These are phyloP conservation scores for Actinostola sp. DNA, from an alignment of 92 coral and sea anemone species.

Conservation along the genomic window DNA sequence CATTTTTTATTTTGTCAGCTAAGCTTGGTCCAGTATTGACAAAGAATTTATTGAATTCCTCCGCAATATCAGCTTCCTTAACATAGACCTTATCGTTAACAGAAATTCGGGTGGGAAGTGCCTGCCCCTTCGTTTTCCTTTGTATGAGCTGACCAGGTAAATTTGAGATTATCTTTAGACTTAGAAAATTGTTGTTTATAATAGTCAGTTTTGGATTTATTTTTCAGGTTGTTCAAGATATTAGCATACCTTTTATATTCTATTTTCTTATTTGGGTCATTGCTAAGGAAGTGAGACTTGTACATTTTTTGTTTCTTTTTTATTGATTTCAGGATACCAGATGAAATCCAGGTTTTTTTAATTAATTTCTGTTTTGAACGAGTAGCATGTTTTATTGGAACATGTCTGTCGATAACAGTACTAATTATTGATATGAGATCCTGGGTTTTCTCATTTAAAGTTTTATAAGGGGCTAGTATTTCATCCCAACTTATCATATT, in stretches of 20 bases:
- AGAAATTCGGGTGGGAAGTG: too few species aligned
- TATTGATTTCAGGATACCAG: slow-evolving; percentile 47
- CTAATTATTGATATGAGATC: slow-evolving; percentile 25
- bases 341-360: slow-evolving; percentile 53
- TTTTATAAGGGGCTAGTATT: slow-evolving; percentile 2
- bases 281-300: slow-evolving; percentile 37
- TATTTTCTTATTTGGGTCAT: slow-evolving; percentile 23
- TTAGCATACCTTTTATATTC: slow-evolving; percentile 22
- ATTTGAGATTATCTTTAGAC: too few species aligned
- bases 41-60: too few species aligned
- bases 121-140: too few species aligned
- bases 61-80: too few species aligned
- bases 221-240: not conserved
- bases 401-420: slow-evolving; percentile 42
- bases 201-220: too few species aligned
- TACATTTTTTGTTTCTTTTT: slow-evolving; percentile 61
- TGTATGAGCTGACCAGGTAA: too few species aligned
- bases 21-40: too few species aligned
- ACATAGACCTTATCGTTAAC: too few species aligned
- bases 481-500: slow-evolving; percentile 35
- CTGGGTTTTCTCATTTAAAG: slow-evolving; percentile 41
- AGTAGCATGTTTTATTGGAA: slow-evolving; percentile 45
- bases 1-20: too few species aligned
- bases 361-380: slow-evolving; percentile 27
- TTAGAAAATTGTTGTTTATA: too few species aligned